These are phyloP conservation scores for Aphelinus atriplicis DNA, from an alignment of 1,140 invertebrate genomes.

Conservation along the genomic window DNA sequence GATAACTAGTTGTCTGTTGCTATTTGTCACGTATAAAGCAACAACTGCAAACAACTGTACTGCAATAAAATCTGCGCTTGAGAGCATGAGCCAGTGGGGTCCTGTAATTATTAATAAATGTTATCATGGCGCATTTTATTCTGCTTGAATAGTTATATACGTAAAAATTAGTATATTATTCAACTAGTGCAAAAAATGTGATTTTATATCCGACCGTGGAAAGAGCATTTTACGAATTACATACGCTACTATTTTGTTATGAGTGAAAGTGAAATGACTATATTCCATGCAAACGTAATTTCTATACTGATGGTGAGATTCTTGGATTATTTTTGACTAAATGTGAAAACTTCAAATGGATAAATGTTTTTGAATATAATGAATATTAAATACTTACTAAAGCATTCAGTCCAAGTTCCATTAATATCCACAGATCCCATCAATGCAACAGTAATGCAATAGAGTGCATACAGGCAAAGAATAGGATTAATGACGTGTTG, in stretches of 20 bases:
- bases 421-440: slow-evolving; percentile 66
- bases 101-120: slow-evolving; percentile 52
- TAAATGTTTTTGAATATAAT: neutral
- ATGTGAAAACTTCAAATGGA: slow-evolving; percentile 7
- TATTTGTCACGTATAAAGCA: slow-evolving; percentile 66
- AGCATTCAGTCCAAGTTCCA: slow-evolving; percentile 64
- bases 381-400: slow-evolving; percentile 58
- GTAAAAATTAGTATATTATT: neutral
- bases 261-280: too few species aligned
- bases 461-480: slow-evolving; percentile 61
- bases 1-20: slow-evolving; percentile 63
- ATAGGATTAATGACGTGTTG: slow-evolving; percentile 58
- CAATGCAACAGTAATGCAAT: slow-evolving; percentile 64
- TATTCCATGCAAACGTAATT: too few species aligned
- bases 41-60: slow-evolving; percentile 68
- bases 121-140: neutral
- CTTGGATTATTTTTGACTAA: too few species aligned
- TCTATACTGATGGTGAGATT: too few species aligned
- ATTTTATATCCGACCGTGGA: neutral
- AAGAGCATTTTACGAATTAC: too few species aligned
- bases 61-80: slow-evolving; percentile 65
- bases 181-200: neutral
- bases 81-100: slow-evolving; percentile 69
- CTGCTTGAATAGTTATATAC: neutral
- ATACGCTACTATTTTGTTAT: too few species aligned